Base-by-base conservation (phyloP, 2,797 vertebrate genomes). In the Galaxias olidus region DNA sequence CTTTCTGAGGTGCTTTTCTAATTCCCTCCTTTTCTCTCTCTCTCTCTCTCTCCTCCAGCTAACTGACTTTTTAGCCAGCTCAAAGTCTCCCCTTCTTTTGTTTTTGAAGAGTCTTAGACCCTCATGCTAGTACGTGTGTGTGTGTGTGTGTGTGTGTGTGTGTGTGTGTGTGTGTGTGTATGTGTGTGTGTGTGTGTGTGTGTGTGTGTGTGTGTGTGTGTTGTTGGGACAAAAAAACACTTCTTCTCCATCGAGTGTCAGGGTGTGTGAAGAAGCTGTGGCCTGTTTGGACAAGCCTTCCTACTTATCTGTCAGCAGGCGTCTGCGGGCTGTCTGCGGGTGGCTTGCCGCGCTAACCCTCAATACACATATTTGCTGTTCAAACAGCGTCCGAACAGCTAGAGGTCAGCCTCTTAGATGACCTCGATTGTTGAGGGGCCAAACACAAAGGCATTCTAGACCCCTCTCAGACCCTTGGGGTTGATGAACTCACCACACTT, bases 311-410 rank as follows among this genome's bases (percentile, higher is more conserved):
- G 77, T 91, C 87, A 86, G 74, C 74, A 41, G 73, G 12, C 42
- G 75, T 44, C 85, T 85, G 79, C 68, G 81, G 79, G 72, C 81
- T 45, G 79, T 89, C 80, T 88, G 84, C 50, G 76, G 76, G 80
- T 80, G 84, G 77, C 73, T 83, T 66, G 68, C 63, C 81, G 73
- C 63, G 42, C 63, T 72, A 73, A 75, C 75, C 75, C 82, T 84
- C 77, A 80, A 79, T 75, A 82, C 81, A 79, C 84, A 84, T 88
- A 80, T 84, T 86, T 86, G 80, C 84, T 79, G 71, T 80, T 81
- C 57, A 62, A 83, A 71, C 77, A 68, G 68, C 66, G 65, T 57
- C 69, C 49, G 15, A 80, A 82, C 81, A 86, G 85, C 73, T 30
- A 74, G 66, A 64, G 82, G 81, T 87, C 82, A 77, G 71, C 45